Conservation (phyloP, 2,888 invertebrate genomes). For the Lasius fuliginosus region DNA sequence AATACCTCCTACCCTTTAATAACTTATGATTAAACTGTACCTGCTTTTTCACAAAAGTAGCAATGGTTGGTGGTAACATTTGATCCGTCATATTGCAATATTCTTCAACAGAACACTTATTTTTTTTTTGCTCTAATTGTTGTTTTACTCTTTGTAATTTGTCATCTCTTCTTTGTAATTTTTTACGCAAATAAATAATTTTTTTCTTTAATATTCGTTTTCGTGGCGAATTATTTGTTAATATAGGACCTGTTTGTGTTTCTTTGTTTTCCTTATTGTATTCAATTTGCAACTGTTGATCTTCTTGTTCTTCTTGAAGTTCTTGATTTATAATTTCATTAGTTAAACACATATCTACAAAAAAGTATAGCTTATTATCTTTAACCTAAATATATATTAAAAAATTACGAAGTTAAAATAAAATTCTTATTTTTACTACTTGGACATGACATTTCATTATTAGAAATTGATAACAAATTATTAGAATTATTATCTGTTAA, state of each 20-base stretch:
- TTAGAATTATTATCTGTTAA: background rate
- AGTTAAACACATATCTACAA: background rate
- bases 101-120: background rate
- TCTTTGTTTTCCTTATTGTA: background rate
- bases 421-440: background rate
- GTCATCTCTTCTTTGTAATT: too few relatives aligned
- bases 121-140: background rate
- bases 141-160: background rate
- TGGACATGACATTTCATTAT: background rate
- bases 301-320: background rate
- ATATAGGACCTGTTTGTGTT: background rate
- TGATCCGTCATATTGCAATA: background rate
- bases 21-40: background rate
- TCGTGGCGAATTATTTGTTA: slow-evolving; percentile 2
- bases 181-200: background rate
- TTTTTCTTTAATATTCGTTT: background rate
- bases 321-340: background rate
- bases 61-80: background rate
- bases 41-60: background rate
- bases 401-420: background rate
- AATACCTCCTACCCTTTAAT: background rate
- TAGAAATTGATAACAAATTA: too few relatives aligned
- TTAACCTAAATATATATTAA: background rate
- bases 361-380: background rate
- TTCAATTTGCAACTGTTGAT: background rate